These are phyloP conservation scores for Sminthurinus aureus DNA, from an alignment of 2,888 invertebrate genomes.

Conservation along the genomic window DNA sequence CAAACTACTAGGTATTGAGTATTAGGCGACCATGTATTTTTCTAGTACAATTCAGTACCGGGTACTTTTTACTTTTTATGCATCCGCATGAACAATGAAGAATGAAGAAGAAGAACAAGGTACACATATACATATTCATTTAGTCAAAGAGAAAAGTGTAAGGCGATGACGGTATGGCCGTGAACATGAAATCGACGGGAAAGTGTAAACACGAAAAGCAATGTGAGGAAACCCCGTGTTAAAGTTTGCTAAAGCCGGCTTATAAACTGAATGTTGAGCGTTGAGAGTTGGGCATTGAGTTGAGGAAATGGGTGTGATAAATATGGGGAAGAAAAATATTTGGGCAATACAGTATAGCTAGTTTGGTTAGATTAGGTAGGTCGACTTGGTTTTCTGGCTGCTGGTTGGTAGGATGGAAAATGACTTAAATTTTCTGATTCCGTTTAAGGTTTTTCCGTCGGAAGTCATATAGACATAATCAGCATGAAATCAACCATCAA, in stretches of 20 bases:
- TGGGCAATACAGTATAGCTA: background rate
- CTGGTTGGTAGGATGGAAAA: background rate
- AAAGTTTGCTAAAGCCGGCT: no score
- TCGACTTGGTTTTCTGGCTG: background rate
- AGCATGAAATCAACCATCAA: slow-evolving; percentile 32
- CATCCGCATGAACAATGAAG: no score
- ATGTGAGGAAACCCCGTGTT: no score
- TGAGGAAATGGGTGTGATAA: background rate
- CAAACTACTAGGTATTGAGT: no score
- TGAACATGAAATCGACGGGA: no score
- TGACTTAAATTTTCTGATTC: slow-evolving; percentile 6
- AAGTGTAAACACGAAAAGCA: no score
- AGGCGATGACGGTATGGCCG: no score
- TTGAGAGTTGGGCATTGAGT: no score
- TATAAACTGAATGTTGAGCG: background rate
- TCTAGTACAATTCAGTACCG: background rate
- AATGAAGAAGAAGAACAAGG: background rate
- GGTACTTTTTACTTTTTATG: background rate
- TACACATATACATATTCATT: background rate
- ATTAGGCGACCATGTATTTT: no score
- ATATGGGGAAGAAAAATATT: background rate
- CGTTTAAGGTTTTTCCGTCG: slow-evolving; percentile 12
- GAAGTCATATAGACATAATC: slow-evolving; percentile 21
- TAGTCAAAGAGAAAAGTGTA: background rate
- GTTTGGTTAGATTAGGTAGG: background rate